Percentiles rank a stretch among this genome's conserved stretches.
phyloP scores from a whole-genome alignment of 2,113 vertebrate genomes.

The Sturnus vulgaris region DNA sequence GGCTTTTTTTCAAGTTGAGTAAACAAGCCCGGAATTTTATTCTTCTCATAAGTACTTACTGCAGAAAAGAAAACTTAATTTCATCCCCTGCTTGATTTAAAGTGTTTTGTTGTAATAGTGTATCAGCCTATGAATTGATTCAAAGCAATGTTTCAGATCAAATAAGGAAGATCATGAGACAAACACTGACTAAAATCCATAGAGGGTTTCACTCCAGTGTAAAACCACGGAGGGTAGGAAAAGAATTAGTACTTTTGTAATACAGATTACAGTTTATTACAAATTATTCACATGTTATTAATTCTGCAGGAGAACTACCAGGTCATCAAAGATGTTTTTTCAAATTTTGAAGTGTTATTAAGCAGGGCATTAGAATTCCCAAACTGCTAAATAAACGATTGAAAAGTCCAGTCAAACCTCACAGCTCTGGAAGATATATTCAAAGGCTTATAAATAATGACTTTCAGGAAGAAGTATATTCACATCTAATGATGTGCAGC shows the following conservation, averaged over 20 bases:
- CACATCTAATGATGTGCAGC: background rate
- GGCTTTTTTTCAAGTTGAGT: background rate
- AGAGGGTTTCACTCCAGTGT: background rate
- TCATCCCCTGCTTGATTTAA: background rate
- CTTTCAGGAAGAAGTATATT: background rate
- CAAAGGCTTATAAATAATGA: background rate
- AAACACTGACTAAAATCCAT: background rate
- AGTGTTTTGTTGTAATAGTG: background rate
- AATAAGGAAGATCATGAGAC: background rate
- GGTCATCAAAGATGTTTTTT: background rate
- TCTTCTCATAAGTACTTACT: background rate
- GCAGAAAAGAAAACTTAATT: background rate
- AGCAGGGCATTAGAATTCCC: background rate
- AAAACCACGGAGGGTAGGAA: background rate
- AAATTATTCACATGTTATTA: background rate
- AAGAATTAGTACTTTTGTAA: background rate
- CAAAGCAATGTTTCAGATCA: background rate
- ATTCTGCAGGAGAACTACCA: background rate
- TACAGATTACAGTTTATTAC: background rate
- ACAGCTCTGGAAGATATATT: background rate
- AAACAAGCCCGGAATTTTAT: background rate
- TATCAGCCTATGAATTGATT: background rate
- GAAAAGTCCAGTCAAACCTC: background rate
- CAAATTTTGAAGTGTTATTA: background rate
- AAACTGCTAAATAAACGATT: background rate